Base-by-base conservation (phyloP, 2,797 vertebrate genomes). In the Lacerta agilis region DNA sequence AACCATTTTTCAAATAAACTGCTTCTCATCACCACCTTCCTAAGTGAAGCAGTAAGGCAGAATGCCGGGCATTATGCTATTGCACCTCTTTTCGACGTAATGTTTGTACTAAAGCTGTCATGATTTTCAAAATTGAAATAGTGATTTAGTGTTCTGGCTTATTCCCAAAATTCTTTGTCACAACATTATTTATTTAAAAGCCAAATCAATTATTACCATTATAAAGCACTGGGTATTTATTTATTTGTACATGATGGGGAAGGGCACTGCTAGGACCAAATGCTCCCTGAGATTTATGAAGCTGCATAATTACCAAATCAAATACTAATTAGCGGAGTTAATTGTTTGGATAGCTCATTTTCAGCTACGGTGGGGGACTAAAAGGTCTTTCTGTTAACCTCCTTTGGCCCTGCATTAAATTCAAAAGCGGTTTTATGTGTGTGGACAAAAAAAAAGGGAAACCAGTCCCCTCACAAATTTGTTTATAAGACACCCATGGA, bases 131-230 rank as follows among this genome's bases (percentile, higher is more conserved):
- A 93, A 0, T 92, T 92, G 90, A 90, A 87, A 88, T 33, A 86
- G 81, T 94, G 94, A 93, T 95, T 94, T 94, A 94, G 84, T 92
- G 87, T 93, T 90, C 91, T 83, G 92, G 93, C 93, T 95, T 94
- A 93, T 92, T 89, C 91, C 87, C 93, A 95, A 94, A 94, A 92
- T 91, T 93, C 91, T 95, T 93, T 94, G 92, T 95, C 93, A 90
- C 93, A 91, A 94, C 94, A 91, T 78, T 91, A 18, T 94, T 94
- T 93, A 89, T 92, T 75, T 41, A 88, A 94, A 93, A 91, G 90
- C 91, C 92, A 94, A 93, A 93, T 87, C 0, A 0, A 85, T 87
- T 75, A 64, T 64, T 64, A 64, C 61, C 20, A 88, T 92, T 75
- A 82, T 3, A 8, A 7, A 89, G 88, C 83, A 41, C 84, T 85